phyloP scores from a whole-genome alignment of 2,113 vertebrate genomes.

The Hiodon alosoides region DNA sequence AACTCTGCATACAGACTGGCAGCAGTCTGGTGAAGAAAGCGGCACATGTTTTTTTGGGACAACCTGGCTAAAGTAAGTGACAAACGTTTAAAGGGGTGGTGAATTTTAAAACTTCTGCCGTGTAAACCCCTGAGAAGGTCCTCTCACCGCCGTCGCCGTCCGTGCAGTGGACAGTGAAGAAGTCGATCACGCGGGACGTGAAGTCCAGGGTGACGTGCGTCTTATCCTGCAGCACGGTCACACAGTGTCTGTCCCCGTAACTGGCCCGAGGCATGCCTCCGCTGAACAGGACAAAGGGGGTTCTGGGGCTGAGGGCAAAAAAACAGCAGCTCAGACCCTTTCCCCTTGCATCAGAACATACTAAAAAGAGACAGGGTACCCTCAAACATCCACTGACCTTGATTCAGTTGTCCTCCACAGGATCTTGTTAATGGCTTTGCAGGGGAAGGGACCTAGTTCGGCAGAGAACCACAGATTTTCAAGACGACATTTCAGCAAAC shows the following conservation, averaged over 20 bases:
- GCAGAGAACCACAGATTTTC: neutral
- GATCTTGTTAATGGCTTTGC: slow-evolving; percentile 97
- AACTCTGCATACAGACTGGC: no score
- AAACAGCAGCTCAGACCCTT: neutral
- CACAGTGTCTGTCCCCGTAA: slow-evolving; percentile 92
- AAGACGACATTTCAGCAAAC: neutral
- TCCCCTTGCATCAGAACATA: no score
- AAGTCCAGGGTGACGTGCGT: slow-evolving; percentile 87
- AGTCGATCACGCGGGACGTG: slow-evolving; percentile 93
- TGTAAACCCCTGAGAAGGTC: neutral
- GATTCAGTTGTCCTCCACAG: slow-evolving; percentile 78
- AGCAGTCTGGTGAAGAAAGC: neutral
- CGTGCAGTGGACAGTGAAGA: slow-evolving; percentile 80
- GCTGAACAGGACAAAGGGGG: slow-evolving; percentile 82
- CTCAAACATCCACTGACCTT: slow-evolving; percentile 60
- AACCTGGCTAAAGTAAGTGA: neutral
- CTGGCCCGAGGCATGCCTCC: slow-evolving; percentile 96
- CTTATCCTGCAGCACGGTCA: slow-evolving; percentile 83
- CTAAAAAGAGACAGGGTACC: no score
- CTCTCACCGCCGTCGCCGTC: slow-evolving; percentile 67
- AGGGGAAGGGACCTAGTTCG: slow-evolving; percentile 84
- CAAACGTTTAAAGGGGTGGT: no score
- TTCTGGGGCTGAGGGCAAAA: slow-evolving; percentile 49
- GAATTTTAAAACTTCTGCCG: no score
- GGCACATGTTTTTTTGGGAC: neutral